Base-by-base conservation (phyloP, 2,888 invertebrate genomes). In the Cerastis leucographa region DNA sequence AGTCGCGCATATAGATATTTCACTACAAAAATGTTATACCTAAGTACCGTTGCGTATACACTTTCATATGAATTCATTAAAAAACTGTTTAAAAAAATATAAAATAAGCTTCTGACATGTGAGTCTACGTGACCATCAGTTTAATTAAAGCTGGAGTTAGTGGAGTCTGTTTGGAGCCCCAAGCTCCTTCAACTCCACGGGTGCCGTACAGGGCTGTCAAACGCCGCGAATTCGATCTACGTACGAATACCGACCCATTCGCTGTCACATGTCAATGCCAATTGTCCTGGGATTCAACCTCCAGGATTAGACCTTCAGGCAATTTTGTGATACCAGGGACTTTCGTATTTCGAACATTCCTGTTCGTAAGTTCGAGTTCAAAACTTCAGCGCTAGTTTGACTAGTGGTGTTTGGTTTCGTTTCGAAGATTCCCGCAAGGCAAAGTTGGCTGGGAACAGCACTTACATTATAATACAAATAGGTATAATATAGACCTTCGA, bases 121-220 rank as follows among this genome's bases (percentile, higher is more conserved):
- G 83, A 81, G 80, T 78, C 74, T 83, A 81, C 74, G 81, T 85
- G 77, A 85, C 86, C 88, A 86, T 90, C 87, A 91, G 86, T 92
- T 93, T 93, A 94, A 94, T 94, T 94, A 92, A 93, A 92, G 88
- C 86, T 85, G 83, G 88, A 89, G 87, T 88, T 89, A 88, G 88
- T 88, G 80, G 78, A 88, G 88, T 89, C 87, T 84, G 84, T 84
- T 87, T 80, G 72, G 79, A 82, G 72, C 81, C 67, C 69, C 76
- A 85, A 83, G 76, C 84, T 87, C 81, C 86, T 86, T 87, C 74
- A 88, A 86, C 78, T 79, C 70, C 11, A 19, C 62, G 74, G 75
- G 71, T 81, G 82, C 72, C 75, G 68, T 29, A 68, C 69, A 90
- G 89, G 89, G 90, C 68, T 92, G 88, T 81, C 86, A 80, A 74